These are phyloP conservation scores for Bombus cullumanus DNA, from an alignment of 1,140 invertebrate genomes.

Conservation along the genomic window DNA sequence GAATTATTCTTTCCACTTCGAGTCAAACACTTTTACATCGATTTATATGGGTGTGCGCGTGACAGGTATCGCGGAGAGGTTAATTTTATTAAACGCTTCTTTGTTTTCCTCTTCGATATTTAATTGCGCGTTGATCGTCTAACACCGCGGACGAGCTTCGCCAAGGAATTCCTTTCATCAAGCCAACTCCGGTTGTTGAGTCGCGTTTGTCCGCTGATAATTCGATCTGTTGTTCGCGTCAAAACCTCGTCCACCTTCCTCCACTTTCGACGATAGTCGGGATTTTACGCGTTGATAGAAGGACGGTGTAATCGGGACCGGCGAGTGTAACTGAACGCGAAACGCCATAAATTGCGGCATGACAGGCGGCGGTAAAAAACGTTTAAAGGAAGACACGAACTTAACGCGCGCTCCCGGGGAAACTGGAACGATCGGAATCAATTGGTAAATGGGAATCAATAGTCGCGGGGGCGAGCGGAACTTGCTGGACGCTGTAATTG, in stretches of 20 bases:
- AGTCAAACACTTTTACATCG: background rate
- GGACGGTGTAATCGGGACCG: no score
- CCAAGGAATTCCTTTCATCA: background rate
- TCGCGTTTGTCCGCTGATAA: background rate
- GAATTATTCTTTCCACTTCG: background rate
- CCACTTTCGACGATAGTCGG: background rate
- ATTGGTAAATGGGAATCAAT: background rate
- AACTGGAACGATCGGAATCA: background rate
- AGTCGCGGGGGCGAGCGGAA: background rate
- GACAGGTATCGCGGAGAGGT: background rate
- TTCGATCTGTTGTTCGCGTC: background rate
- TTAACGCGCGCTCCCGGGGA: background rate
- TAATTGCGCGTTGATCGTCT: background rate
- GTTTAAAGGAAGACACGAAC: background rate
- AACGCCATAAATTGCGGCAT: background rate
- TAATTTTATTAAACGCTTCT: background rate
- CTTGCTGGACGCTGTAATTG: background rate
- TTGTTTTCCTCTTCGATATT: background rate
- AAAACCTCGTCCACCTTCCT: background rate
- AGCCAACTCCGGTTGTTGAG: background rate
- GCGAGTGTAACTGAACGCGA: background rate
- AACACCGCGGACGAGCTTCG: background rate
- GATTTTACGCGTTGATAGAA: background rate
- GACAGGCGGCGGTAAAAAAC: background rate
- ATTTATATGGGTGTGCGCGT: background rate